A percentile compares a stretch with the other conserved stretches of the same genome.
Conservation (phyloP, 2,888 invertebrate genomes). For the Amiota minor region DNA sequence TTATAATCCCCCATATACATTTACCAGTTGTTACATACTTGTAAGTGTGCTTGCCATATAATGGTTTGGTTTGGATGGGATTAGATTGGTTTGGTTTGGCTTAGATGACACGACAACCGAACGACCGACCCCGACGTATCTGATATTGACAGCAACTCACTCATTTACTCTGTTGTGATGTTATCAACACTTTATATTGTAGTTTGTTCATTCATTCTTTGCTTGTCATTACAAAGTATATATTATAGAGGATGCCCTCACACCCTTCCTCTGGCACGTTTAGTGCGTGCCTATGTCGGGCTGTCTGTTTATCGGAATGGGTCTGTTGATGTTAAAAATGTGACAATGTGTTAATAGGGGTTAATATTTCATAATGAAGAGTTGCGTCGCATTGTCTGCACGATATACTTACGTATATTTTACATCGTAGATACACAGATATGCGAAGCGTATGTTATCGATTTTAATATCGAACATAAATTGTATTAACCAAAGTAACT, state of each 20-base stretch:
- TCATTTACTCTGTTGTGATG: neutral
- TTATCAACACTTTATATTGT: slow-evolving; percentile 20
- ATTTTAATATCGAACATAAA: neutral
- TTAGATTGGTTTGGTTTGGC: too few species aligned
- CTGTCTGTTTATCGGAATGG: neutral
- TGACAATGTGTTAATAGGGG: slow-evolving; percentile 29
- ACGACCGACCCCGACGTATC: neutral
- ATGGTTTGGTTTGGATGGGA: too few species aligned
- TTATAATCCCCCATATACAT: neutral
- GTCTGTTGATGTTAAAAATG: slow-evolving; percentile 9
- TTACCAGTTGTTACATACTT: neutral
- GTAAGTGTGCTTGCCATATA: too few species aligned
- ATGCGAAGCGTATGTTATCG: neutral
- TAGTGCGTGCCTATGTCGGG: neutral
- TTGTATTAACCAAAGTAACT: too few species aligned
- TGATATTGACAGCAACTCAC: neutral
- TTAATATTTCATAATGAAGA: slow-evolving; percentile 31
- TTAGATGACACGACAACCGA: neutral
- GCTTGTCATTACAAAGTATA: neutral
- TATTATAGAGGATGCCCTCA: too few species aligned
- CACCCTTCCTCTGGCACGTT: too few species aligned
- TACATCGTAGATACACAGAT: neutral
- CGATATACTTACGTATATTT: too few species aligned
- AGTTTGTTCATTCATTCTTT: neutral
- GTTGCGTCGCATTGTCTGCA: neutral